Base-by-base conservation (phyloP, 1,140 invertebrate genomes). In the Drosophila sproati region DNA sequence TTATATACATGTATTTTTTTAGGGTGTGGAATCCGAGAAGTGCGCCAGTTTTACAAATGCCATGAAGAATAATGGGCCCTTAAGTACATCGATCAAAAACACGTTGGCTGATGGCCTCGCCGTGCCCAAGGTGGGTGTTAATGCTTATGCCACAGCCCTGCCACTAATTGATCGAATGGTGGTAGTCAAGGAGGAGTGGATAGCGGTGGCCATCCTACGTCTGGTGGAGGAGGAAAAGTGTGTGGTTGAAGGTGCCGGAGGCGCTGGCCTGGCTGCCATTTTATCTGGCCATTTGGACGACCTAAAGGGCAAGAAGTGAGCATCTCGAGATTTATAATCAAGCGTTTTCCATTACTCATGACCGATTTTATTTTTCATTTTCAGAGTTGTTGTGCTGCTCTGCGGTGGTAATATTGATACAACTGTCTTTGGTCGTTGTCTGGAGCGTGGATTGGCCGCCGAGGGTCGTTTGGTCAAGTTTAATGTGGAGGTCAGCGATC, bases 401-500 rank as follows among this genome's bases (percentile, higher is more conserved):
- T 97, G 96, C 90, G 98, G 98, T 2, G 98, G 98, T 31, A 99
- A 99, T 93, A 98, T 99, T 59, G 98, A 98, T 86, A 98, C 97
- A 3, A 98, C 97, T 0, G 96, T 98, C 0, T 94, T 99, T 48
- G 97, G 98, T 0, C 93, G 98, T 32, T 97, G 97, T 54, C 93
- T 99, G 62, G 98, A 99, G 83, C 94, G 98, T 54, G 98, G 97
- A 28, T 93, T 99, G 81, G 97, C 97, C 2, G 97, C 96, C 1
- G 98, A 98, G 91, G 97, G 97, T 2, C 94, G 98, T 6, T 93
- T 98, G 31, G 93, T 98, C 8, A 97, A 97, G 86, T 98, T 98
- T 91, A 96, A 96, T 80, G 97, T 97, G 4, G 97, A 96, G 0
- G 96, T 98, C 5, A 96, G 95, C 80, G 98, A 98, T 93, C 93